A percentile compares a stretch with the other conserved stretches of the same genome.
phyloP scores from a whole-genome alignment of 1,140 invertebrate genomes.

The Lucilia cuprina region DNA sequence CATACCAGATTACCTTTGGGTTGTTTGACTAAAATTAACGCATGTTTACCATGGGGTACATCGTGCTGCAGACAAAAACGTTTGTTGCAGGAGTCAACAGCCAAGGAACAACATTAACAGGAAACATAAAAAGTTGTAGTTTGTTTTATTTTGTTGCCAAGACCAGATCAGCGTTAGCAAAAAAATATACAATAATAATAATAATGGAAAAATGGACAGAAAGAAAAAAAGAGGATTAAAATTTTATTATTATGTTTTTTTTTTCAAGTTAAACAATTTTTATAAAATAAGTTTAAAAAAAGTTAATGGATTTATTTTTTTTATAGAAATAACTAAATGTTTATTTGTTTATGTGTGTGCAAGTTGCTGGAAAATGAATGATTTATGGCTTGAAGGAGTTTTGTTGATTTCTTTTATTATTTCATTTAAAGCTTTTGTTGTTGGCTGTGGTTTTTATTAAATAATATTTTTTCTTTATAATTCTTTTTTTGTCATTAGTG shows the following conservation, averaged over 20 bases:
- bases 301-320: not conserved
- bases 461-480: not conserved
- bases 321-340: not conserved
- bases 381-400: not conserved
- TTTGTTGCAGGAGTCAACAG: no score
- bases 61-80: constrained; percentile 68
- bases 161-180: no score
- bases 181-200: no score
- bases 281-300: not conserved
- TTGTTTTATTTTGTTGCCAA: no score
- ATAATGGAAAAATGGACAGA: not conserved
- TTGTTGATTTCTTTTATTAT: not conserved
- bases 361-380: not conserved
- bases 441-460: not conserved
- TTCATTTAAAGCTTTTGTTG: not conserved
- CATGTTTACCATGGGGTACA: constrained; percentile 82
- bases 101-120: not conserved
- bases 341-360: no score
- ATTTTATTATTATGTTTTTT: not conserved
- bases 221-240: not conserved
- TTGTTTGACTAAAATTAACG: constrained; percentile 82
- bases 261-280: not conserved
- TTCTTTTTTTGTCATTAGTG: not conserved
- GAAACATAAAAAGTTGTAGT: constrained; percentile 29
- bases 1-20: constrained; percentile 83